phyloP scores from a whole-genome alignment of 1,140 invertebrate species.

The Drosophila sulfurigaster region DNA sequence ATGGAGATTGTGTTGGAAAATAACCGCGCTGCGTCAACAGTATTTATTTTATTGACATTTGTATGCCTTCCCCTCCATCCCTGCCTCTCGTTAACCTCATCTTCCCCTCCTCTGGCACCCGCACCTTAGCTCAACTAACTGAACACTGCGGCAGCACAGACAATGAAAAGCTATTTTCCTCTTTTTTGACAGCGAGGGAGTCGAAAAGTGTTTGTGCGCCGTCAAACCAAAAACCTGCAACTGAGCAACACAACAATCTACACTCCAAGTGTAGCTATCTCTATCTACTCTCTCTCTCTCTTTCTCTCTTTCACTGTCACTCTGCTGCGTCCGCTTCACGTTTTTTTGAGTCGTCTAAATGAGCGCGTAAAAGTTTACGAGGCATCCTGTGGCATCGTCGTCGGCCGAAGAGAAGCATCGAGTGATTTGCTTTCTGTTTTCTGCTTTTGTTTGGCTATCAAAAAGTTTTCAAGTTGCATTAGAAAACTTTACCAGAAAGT shows the following conservation, averaged over 20 bases:
- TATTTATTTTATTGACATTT: constrained; percentile 82
- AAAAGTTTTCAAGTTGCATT: constrained; percentile 81
- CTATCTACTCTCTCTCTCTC: not conserved
- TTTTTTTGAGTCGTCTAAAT: constrained; percentile 49
- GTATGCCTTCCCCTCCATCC: constrained; percentile 39
- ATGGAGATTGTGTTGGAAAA: constrained; percentile 81
- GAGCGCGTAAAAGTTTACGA: constrained; percentile 80
- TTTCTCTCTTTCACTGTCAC: not conserved
- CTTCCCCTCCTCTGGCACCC: not conserved
- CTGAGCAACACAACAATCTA: constrained; percentile 52
- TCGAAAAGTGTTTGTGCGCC: constrained; percentile 45
- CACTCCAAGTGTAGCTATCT: not conserved
- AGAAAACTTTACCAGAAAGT: constrained; percentile 55
- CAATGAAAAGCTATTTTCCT: constrained; percentile 78
- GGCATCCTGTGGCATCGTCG: constrained; percentile 59
- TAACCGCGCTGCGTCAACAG: constrained; percentile 82
- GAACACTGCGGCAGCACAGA: constrained; percentile 27
- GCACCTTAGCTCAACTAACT: constrained; percentile 22
- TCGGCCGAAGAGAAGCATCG: constrained; percentile 53
- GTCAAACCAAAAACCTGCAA: constrained; percentile 59
- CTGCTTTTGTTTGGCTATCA: constrained; percentile 64
- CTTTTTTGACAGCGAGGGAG: constrained; percentile 43
- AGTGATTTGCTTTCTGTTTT: constrained; percentile 70
- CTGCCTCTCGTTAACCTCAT: not conserved
- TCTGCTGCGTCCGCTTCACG: not conserved